Conservation (phyloP, 2,113 vertebrate species). For the Psilopogon haemacephalus region DNA sequence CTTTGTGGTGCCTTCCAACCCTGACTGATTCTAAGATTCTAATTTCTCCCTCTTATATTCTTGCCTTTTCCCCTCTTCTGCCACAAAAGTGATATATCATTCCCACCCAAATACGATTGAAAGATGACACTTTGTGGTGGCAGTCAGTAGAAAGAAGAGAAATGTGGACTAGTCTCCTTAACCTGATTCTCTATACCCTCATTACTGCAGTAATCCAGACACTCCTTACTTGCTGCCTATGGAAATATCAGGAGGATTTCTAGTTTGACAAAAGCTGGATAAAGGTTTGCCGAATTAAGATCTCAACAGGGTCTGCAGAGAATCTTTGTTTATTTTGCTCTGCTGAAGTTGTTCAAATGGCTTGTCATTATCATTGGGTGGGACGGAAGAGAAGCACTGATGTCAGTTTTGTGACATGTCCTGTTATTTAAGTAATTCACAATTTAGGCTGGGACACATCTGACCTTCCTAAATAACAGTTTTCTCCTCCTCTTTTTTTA, state of each 20-base stretch:
- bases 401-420: slow-evolving; percentile 55
- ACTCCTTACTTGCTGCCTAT: background rate
- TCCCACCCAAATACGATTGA: background rate
- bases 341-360: slow-evolving; percentile 16
- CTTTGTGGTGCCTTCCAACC: too few species aligned
- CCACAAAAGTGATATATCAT: background rate
- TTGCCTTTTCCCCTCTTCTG: background rate
- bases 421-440: slow-evolving; percentile 49
- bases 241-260: background rate
- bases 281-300: background rate
- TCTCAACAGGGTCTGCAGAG: background rate
- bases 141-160: background rate
- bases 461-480: slow-evolving; percentile 30
- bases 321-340: slow-evolving; percentile 29
- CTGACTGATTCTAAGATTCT: too few species aligned
- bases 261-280: background rate
- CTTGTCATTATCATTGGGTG: slow-evolving; percentile 64
- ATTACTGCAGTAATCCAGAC: background rate
- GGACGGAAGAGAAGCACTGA: slow-evolving; percentile 57
- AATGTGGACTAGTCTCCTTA: background rate
- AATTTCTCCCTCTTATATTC: background rate
- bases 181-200: background rate
- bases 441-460: slow-evolving; percentile 28
- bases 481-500: background rate
- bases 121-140: background rate